Percentiles rank a stretch among this genome's conserved stretches.
Conservation (phyloP, 1,140 invertebrate species). For the Tetragnatha versicolor region DNA sequence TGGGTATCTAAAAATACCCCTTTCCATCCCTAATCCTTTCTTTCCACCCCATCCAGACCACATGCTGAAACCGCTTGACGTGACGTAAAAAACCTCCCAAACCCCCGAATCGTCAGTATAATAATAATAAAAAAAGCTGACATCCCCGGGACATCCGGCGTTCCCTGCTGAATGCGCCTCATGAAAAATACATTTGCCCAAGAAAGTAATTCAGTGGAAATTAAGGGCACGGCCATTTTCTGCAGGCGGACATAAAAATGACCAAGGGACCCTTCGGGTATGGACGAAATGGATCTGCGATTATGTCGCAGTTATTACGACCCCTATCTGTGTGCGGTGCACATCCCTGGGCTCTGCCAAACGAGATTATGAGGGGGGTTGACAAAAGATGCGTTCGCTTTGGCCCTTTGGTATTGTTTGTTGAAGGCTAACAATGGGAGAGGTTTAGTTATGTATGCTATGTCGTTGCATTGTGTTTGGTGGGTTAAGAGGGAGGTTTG, state of each 20-base stretch:
- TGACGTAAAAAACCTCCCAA: not conserved
- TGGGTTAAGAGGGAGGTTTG: too few species aligned
- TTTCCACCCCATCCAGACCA: too few species aligned
- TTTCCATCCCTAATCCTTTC: too few species aligned
- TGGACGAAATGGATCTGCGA: constrained; percentile 16
- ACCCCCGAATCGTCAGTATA: not conserved
- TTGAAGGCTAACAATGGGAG: too few species aligned
- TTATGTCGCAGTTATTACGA: constrained; percentile 29
- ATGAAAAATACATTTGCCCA: constrained; percentile 33
- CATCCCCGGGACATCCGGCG: not conserved
- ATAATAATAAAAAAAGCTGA: not conserved
- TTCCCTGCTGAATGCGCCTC: constrained; percentile 31
- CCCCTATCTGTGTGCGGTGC: not conserved
- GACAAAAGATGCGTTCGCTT: constrained; percentile 2
- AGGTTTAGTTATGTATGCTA: too few species aligned
- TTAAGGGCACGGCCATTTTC: constrained; percentile 29
- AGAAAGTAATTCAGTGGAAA: constrained; percentile 37
- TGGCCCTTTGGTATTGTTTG: too few species aligned
- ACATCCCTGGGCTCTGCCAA: constrained; percentile 17
- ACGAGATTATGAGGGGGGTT: constrained; percentile 13
- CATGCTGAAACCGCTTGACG: too few species aligned
- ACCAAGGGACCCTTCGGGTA: not conserved
- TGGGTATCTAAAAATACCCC: too few species aligned
- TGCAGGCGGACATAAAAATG: constrained; percentile 34
- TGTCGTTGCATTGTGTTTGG: too few species aligned